Evolutionary conservation across 35 echinoderm and acorn worm genomes (phyloP), one percentile per base, ranked within the genome.

Genomic region (Apostichopus californicus): DNA sequence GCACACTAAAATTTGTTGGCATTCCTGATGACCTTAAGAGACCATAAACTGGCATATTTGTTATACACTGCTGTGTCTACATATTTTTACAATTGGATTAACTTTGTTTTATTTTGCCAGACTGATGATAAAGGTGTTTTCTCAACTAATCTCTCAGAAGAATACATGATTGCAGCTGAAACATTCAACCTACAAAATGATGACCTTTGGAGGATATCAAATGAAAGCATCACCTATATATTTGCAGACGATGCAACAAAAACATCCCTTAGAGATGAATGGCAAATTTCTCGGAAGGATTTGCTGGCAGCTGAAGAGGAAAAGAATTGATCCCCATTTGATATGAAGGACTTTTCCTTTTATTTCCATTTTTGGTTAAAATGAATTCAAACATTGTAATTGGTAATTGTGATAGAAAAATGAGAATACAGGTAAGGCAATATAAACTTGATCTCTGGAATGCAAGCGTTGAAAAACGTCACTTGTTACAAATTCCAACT

Each of bases 91-190:
- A 8, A 17, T 78, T 17, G 17, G 17, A 78, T 78, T 17, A 61
- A 1, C 58, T 46, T 46, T 46, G 34, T 94, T 87, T 59, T 90
- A 15, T 75, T 73, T 15, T 18, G n/a, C 6, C 89, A 98, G 97
- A 98, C 97, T 21, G 97, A 98, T 93, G 97, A 98, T 75, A 98
- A 98, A 91, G 97, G 97, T 53, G 84, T 98, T 11, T 95, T 98
- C 73, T 79, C 92, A 15, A 98, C 96, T 8, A 94, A 54, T 93
- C 77, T 95, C 5, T 98, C 96, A 56, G 84, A 93, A 14, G 96
- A 98, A 77, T 98, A 98, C 92, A 89, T 22, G 55, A 92, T 98
- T 55, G 95, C 95, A 13, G 91, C 93, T 9, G 73, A 92, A 54
- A 94, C 97, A 3, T 98, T 93, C 72, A 61, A 94, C 68, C 75